A percentile compares a stretch with the other conserved stretches of the same genome.
These are phyloP conservation scores for Thyatira batis DNA, from an alignment of 2,888 invertebrate species.

Conservation along the genomic window DNA sequence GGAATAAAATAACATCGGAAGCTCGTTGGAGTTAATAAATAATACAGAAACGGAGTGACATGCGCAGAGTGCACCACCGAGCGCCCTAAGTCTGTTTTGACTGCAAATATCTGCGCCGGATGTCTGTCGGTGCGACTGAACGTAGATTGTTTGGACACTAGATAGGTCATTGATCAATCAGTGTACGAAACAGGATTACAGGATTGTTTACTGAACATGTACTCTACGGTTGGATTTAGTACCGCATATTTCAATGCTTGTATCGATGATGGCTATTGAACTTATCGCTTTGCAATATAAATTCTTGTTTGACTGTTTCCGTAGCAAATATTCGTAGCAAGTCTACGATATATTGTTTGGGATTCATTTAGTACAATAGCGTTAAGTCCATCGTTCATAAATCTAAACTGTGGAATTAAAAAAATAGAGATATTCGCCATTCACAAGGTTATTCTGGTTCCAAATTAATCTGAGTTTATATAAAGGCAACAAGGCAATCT, in stretches of 20 bases:
- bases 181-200: conserved; percentile 18
- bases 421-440: too few species aligned
- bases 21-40: conserved; percentile 82
- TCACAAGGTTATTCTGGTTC: too few species aligned
- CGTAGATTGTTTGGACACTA: conserved; percentile 47
- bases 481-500: too few species aligned
- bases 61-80: conserved; percentile 70
- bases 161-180: conserved; percentile 56
- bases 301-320: not conserved
- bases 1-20: conserved; percentile 81
- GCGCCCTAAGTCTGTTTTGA: conserved; percentile 75
- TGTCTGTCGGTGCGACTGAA: conserved; percentile 46
- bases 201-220: conserved; percentile 2
- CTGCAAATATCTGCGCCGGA: conserved; percentile 77
- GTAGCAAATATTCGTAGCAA: not conserved
- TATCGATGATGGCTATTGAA: not conserved
- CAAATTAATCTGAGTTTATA: too few species aligned
- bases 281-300: not conserved
- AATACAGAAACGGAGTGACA: conserved; percentile 77
- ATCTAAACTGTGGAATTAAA: too few species aligned
- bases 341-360: not conserved
- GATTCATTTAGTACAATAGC: too few species aligned
- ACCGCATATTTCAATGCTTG: not conserved
- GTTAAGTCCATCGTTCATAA: too few species aligned
- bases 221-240: not conserved